Percentiles rank a stretch among this genome's conserved stretches.
These are phyloP conservation scores for Dolomedes plantarius DNA, from an alignment of 2,888 invertebrate genomes.

Conservation along the genomic window DNA sequence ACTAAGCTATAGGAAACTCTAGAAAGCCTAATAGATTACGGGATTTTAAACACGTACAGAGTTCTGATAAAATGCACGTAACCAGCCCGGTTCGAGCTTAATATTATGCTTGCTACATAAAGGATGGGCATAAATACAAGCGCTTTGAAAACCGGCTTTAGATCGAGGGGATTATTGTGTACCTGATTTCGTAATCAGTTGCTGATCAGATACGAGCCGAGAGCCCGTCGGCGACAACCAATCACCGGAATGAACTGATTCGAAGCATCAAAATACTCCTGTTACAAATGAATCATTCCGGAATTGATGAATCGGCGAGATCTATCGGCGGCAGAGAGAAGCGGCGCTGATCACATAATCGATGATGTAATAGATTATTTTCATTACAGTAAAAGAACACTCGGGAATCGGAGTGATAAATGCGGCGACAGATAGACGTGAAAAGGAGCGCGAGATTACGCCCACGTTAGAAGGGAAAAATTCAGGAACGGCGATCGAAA, in stretches of 20 bases:
- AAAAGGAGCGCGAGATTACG: constrained; percentile 42
- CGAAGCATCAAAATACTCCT: constrained; percentile 13
- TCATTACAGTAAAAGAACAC: constrained; percentile 69
- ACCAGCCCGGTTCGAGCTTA: too few relatives aligned
- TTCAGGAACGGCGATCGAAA: constrained; percentile 22
- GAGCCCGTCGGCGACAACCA: not conserved
- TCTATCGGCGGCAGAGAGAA: constrained; percentile 44
- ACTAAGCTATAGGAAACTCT: too few relatives aligned
- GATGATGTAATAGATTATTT: constrained; percentile 70
- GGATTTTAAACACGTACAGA: too few relatives aligned
- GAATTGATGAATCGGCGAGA: constrained; percentile 63
- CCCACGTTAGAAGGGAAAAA: constrained; percentile 33
- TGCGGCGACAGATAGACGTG: constrained; percentile 67
- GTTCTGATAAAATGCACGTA: too few relatives aligned
- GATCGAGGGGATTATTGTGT: not conserved
- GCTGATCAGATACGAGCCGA: not conserved
- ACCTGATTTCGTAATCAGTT: constrained; percentile 9
- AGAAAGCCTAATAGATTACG: too few relatives aligned
- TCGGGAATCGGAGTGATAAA: constrained; percentile 47
- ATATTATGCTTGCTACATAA: too few relatives aligned
- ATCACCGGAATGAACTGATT: constrained; percentile 14
- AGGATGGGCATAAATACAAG: too few relatives aligned
- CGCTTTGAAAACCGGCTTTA: not conserved
- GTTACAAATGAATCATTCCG: constrained; percentile 54
- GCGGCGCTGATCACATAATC: constrained; percentile 68